Percentiles rank a stretch among this genome's conserved stretches.
These are phyloP conservation scores for Rhagoletis pomonella DNA, from an alignment of 1,140 invertebrate species.

Conservation along the genomic window DNA sequence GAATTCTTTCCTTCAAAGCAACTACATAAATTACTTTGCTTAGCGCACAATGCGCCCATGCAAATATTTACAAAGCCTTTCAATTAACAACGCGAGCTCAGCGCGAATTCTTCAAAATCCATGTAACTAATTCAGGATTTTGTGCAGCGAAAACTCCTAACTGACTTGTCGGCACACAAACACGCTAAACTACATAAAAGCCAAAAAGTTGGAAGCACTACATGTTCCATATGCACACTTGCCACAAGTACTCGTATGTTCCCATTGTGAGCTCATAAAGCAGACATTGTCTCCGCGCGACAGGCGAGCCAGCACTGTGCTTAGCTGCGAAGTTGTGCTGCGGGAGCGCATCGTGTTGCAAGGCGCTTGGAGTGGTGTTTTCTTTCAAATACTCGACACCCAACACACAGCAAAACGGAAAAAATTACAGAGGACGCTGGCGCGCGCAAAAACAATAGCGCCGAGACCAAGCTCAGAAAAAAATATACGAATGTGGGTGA, in stretches of 20 bases:
- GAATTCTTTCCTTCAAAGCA: neutral
- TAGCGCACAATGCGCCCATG: neutral
- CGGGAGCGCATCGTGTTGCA: neutral
- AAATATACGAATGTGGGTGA: neutral
- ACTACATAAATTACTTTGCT: constrained; percentile 14
- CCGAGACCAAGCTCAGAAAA: neutral
- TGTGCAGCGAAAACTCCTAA: constrained; percentile 16
- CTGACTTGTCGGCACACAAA: neutral
- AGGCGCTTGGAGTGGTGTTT: neutral
- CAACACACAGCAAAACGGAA: neutral
- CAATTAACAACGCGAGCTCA: constrained; percentile 31
- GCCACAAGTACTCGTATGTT: constrained; percentile 17
- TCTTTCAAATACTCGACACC: neutral
- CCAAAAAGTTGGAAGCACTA: constrained; percentile 22
- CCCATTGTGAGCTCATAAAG: constrained; percentile 47
- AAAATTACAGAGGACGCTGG: constrained; percentile 9
- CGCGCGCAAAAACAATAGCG: neutral
- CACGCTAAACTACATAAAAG: neutral
- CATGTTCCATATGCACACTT: neutral
- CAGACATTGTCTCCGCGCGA: constrained; percentile 13
- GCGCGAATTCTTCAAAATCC: constrained; percentile 30
- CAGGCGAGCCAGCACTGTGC: neutral
- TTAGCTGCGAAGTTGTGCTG: neutral
- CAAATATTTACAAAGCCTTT: constrained; percentile 51
- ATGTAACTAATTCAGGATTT: constrained; percentile 6